Percentiles rank a stretch among this genome's conserved stretches.
Conservation (phyloP, 2,113 vertebrate species). For the Astur gentilis region DNA sequence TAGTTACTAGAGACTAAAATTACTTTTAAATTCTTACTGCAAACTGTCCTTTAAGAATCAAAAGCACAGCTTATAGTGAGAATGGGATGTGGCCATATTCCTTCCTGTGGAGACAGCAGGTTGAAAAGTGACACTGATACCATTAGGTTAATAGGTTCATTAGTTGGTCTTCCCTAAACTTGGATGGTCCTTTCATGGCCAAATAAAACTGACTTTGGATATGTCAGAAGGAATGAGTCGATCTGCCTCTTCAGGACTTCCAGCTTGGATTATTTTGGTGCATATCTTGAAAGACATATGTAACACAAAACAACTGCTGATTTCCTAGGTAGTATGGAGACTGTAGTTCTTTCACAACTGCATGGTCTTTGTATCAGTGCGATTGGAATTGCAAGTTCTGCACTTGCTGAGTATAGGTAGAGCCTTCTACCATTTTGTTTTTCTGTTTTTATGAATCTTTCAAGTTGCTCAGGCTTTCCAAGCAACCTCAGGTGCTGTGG, state of each 20-base stretch:
- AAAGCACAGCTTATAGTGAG: neutral
- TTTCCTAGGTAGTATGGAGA: neutral
- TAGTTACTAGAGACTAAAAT: neutral
- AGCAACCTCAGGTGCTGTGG: neutral
- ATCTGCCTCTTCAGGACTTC: neutral
- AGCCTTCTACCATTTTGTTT: neutral
- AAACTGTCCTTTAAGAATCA: neutral
- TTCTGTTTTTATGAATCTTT: neutral
- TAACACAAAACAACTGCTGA: neutral
- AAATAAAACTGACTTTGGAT: neutral
- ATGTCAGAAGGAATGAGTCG: neutral
- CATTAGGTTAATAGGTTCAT: neutral
- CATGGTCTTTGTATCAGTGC: neutral
- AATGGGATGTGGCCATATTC: neutral
- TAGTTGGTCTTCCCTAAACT: neutral
- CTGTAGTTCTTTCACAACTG: neutral
- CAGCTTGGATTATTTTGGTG: neutral
- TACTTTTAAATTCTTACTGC: neutral
- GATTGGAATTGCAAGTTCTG: neutral
- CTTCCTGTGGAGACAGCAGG: neutral
- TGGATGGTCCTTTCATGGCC: neutral
- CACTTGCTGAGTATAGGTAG: neutral
- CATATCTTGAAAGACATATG: neutral
- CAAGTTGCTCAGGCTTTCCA: neutral
- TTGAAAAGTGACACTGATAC: neutral